phyloP scores from a whole-genome alignment of 2,888 invertebrate species.

The Drosophila cognata region DNA sequence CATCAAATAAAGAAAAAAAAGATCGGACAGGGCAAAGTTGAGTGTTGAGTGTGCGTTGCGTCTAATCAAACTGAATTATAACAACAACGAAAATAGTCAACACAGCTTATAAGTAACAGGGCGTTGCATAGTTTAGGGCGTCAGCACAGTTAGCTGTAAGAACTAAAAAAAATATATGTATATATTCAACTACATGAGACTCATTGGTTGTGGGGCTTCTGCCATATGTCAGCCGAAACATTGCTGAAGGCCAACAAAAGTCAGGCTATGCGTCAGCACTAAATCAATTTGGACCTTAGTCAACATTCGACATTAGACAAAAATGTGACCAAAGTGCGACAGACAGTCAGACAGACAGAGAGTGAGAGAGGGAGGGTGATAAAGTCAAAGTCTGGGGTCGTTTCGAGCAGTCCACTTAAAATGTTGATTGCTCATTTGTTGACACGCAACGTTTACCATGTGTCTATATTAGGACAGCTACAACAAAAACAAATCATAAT shows the following conservation, averaged over 20 bases:
- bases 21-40: constrained; percentile 17
- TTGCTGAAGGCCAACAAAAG: constrained; percentile 21
- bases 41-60: constrained; percentile 36
- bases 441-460: constrained; percentile 65
- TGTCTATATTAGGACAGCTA: constrained; percentile 51
- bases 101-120: constrained; percentile 39
- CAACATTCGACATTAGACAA: constrained; percentile 59
- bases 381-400: constrained; percentile 26
- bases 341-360: neutral
- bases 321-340: constrained; percentile 10
- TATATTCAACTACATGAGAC: constrained; percentile 1
- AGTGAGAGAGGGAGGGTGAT: constrained; percentile 9
- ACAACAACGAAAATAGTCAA: constrained; percentile 9
- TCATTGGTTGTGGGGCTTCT: constrained; percentile 18
- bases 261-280: constrained; percentile 62
- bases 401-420: constrained; percentile 49
- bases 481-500: constrained; percentile 13
- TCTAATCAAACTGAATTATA: constrained; percentile 27
- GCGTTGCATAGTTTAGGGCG: constrained; percentile 64
- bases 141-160: constrained; percentile 12
- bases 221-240: constrained; percentile 7
- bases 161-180: neutral
- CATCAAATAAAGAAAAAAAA: constrained; percentile 1
- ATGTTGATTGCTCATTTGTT: constrained; percentile 72
- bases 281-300: constrained; percentile 65